Base-by-base conservation (phyloP, 2,797 vertebrate species). In the Sebastes trivittatus region DNA sequence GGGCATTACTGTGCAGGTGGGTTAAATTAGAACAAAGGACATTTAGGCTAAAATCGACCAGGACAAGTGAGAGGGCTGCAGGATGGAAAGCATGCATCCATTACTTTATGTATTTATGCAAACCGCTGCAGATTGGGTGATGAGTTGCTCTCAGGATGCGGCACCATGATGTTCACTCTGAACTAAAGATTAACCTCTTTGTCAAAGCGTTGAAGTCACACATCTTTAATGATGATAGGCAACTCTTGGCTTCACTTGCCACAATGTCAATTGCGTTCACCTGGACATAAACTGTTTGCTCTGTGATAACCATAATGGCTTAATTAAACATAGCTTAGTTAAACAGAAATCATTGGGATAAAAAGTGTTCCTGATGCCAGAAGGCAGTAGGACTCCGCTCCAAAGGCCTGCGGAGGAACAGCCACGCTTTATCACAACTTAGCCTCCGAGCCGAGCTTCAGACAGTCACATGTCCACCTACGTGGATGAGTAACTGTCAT, bases 401-500 rank as follows among this genome's bases (percentile, higher is more conserved):
- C 16, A 64, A 62, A 60, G 59, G 6, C 13, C 52, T 9, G 11
- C 3, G 5, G 38, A 77, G 70, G 52, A 69, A 58, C 46, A 46
- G 66, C 58, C 38, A 18, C 10, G 10, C 62, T 71, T 84, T 55
- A 88, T 88, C 83, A 79, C 78, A 23, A 46, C 55, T 83, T 76
- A 72, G 64, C 64, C 72, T 80, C 55, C 29, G 73, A 82, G 69
- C 71, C 3, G 42, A 75, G 75, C 65, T 25, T 38, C 54, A 83
- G 78, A 74, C 58, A 83, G 64, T 32, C 83, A 64, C 83, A 64
- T 54, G 75, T 85, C 63, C 84, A 85, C 76, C 80, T 84, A 55
- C 63, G 7, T 42, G 64, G 78, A 77, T 83, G 86, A 85, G 75
- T 72, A 79, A 88, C 71, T 89, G 82, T 85, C 83, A 87, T 77